Base-by-base conservation (phyloP, 2,797 vertebrate genomes). In the Onychomys leucogaster region DNA sequence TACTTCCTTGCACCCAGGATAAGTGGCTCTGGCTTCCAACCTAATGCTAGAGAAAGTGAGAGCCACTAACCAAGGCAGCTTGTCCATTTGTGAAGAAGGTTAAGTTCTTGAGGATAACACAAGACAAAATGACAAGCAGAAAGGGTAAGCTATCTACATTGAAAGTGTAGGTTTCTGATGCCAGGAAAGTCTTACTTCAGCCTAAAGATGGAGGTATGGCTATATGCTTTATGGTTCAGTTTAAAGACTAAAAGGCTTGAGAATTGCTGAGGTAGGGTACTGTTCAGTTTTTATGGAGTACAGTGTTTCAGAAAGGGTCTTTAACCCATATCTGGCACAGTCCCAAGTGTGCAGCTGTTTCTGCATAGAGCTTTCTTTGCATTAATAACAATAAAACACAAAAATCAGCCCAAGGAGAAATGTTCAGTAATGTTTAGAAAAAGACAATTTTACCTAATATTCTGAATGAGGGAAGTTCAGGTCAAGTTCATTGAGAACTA, bases 401-500 rank as follows among this genome's bases (percentile, higher is more conserved):
- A 95, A 91, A 84, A 59, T 83, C 77, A 90, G 5, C 34, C 23
- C 59, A 88, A 17, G 4, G 37, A 73, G 34, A 96, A 83, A 82
- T 46, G 16, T 69, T 96, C 37, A n/a, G 37, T 85, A 92, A 81
- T 90, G 29, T 63, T 92, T 63, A 77, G 71, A 90, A 43, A 94
- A 93, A 89, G 71, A 69, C 90, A 89, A 95, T 84, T 95, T 46
- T 91, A 87, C 85, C 75, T 94, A 80, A 92, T 91, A 61, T 41
- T 96, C 84, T 83, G 43, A 90, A 91, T 91, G 78, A 95, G 52
- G 82, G 83, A 83, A 83, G 71, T 94, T 94, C 65, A 85, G 75
- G 77, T 95, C 94, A 92, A 90, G 89, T 93, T 95, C 91, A 96
- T 55, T 77, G 83, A 94, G 61, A 96, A 88, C 57, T 43, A 85